A percentile compares a stretch with the other conserved stretches of the same genome.
Evolutionary conservation across 2,888 invertebrate species (phyloP).

Genomic region (Luperina testacea): DNA sequence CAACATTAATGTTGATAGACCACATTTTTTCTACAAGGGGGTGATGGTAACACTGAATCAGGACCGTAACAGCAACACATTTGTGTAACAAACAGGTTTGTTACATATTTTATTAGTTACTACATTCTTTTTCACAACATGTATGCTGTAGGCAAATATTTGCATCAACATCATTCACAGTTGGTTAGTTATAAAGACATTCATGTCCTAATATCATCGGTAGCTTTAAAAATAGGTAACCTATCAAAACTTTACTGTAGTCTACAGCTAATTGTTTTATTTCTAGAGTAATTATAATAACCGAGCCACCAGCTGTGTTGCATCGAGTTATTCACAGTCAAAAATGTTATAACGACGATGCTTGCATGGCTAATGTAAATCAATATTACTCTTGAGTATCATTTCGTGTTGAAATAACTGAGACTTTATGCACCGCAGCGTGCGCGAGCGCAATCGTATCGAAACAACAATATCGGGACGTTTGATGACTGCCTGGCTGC

Average conservation of each 20-base stretch:
- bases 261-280: constrained; percentile 19
- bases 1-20: constrained; percentile 43
- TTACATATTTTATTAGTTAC: constrained; percentile 40
- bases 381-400: constrained; percentile 46
- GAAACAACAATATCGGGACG: constrained; percentile 39
- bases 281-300: constrained; percentile 35
- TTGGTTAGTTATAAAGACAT: background rate
- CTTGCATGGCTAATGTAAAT: constrained; percentile 38
- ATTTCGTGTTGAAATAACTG: constrained; percentile 47
- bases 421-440: constrained; percentile 49
- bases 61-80: constrained; percentile 45
- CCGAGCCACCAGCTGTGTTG: constrained; percentile 13
- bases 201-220: background rate
- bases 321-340: constrained; percentile 11
- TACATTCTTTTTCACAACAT: constrained; percentile 22
- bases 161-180: background rate
- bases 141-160: constrained; percentile 15
- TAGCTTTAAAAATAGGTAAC: constrained; percentile 7
- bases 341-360: constrained; percentile 14
- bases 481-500: constrained; percentile 5
- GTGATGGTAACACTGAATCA: constrained; percentile 50
- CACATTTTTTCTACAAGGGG: constrained; percentile 44
- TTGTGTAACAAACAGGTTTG: constrained; percentile 56
- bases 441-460: constrained; percentile 46
- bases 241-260: background rate